phyloP scores from a whole-genome alignment of 2,113 vertebrate genomes.

The Tyto alba region DNA sequence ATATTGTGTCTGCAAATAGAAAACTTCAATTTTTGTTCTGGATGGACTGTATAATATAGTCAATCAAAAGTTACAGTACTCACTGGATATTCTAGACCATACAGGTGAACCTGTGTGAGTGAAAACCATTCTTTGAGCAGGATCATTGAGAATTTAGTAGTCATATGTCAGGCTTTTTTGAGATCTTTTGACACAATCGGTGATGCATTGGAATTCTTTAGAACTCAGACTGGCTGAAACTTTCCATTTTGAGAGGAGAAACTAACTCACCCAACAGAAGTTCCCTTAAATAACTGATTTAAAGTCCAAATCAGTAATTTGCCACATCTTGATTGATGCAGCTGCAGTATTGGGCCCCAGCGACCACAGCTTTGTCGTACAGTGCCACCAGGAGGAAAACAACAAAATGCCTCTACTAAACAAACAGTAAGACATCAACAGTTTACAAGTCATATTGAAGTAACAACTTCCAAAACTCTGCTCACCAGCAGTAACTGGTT shows the following conservation, averaged over 20 bases:
- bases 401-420: background rate
- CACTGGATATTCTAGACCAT: rapidly evolving
- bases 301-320: background rate
- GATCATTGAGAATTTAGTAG: background rate
- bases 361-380: background rate
- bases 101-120: background rate
- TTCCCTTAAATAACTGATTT: background rate
- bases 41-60: rapidly evolving
- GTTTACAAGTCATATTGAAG: background rate
- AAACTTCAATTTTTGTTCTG: background rate
- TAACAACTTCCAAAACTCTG: background rate
- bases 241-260: background rate
- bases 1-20: background rate
- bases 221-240: background rate
- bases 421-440: background rate
- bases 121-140: background rate
- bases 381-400: constrained; percentile 43
- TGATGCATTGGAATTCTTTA: background rate
- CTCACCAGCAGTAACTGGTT: background rate
- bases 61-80: background rate
- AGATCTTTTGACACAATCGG: background rate
- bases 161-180: background rate
- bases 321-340: background rate
- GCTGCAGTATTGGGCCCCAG: background rate
- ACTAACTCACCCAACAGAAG: background rate